Conservation (phyloP, 2,113 vertebrate species). For the Otis tarda region DNA sequence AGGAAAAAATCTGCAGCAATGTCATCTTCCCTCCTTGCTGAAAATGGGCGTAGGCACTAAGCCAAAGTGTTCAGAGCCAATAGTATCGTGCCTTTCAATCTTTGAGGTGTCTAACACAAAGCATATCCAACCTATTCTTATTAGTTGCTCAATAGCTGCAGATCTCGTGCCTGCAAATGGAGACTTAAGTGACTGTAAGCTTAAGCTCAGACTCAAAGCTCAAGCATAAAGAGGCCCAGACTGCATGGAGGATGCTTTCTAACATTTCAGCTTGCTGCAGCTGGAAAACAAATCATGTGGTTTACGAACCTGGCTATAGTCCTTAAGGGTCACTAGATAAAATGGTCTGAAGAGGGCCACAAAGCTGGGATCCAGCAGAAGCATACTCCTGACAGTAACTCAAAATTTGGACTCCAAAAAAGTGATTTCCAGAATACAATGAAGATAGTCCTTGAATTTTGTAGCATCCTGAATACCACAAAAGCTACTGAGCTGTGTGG, state of each 20-base stretch:
- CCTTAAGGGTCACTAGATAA: not conserved
- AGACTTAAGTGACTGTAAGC: not conserved
- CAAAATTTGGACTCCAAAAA: not conserved
- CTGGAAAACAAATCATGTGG: not conserved
- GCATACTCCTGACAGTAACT: not conserved
- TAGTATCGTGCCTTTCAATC: not conserved
- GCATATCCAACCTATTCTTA: not conserved
- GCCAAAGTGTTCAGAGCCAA: conserved; percentile 21
- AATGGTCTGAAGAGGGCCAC: not conserved
- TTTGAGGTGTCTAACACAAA: not conserved
- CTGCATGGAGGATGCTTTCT: not conserved
- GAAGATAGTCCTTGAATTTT: not conserved
- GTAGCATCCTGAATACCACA: not conserved
- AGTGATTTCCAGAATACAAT: not conserved
- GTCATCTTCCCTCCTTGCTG: not conserved
- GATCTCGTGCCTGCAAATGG: not conserved
- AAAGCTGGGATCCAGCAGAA: not conserved
- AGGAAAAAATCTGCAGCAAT: conserved; percentile 21
- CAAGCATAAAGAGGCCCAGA: not conserved
- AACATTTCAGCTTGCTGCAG: not conserved
- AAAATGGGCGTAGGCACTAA: conserved; percentile 26
- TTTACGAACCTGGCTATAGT: not conserved
- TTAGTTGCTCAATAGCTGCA: not conserved
- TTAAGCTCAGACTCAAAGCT: not conserved
- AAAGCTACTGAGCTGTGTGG: not conserved